Percentiles rank a stretch among this genome's conserved stretches.
phyloP scores from a whole-genome alignment of 2,888 invertebrate species.

The Lomographa bimaculata region DNA sequence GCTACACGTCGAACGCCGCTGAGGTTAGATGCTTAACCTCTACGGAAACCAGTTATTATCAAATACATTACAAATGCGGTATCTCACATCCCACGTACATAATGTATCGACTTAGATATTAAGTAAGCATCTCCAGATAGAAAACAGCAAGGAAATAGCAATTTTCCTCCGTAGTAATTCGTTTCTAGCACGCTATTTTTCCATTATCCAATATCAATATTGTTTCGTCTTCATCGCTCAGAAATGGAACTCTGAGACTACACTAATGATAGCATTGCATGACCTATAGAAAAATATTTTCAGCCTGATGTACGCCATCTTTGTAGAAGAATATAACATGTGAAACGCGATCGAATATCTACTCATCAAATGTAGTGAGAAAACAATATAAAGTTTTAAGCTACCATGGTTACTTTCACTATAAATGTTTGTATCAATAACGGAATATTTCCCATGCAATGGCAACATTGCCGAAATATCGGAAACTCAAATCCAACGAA shows the following conservation, averaged over 20 bases:
- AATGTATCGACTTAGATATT: constrained; percentile 43
- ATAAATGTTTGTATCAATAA: too few relatives aligned
- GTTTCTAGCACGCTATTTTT: constrained; percentile 75
- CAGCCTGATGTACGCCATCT: constrained; percentile 18
- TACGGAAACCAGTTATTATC: constrained; percentile 20
- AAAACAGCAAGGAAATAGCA: constrained; percentile 70
- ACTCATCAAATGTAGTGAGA: too few relatives aligned
- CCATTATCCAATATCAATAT: constrained; percentile 81
- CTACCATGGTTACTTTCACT: too few relatives aligned
- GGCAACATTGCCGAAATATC: too few relatives aligned
- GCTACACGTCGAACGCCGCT: constrained; percentile 23
- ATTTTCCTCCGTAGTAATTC: constrained; percentile 70
- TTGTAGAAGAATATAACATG: constrained; percentile 20
- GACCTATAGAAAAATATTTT: constrained; percentile 45
- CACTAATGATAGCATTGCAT: constrained; percentile 74
- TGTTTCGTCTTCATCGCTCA: constrained; percentile 75
- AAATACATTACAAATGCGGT: constrained; percentile 23
- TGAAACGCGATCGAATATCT: constrained; percentile 22
- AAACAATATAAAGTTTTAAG: too few relatives aligned
- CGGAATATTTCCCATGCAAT: too few relatives aligned
- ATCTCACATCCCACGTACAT: constrained; percentile 30
- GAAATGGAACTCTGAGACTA: constrained; percentile 63
- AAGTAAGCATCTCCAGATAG: constrained; percentile 61
- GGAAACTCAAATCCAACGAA: too few relatives aligned
- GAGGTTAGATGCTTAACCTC: constrained; percentile 28